phyloP scores from a whole-genome alignment of 2,888 invertebrate species.

The Priocnemis perturbator region DNA sequence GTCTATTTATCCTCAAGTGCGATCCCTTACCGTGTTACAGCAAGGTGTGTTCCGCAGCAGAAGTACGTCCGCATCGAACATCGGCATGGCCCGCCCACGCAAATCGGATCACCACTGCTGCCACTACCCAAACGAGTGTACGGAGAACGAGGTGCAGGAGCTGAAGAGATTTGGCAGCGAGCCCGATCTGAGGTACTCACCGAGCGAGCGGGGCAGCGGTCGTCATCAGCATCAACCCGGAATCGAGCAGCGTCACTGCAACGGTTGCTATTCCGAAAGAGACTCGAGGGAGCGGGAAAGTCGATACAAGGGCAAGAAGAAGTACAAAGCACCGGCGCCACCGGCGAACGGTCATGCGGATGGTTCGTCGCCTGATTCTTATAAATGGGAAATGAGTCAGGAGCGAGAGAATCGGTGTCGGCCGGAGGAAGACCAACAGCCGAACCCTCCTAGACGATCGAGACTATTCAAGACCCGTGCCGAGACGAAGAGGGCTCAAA shows the following conservation, averaged over 20 bases:
- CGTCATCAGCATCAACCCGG: conserved; percentile 12
- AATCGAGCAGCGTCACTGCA: conserved; percentile 51
- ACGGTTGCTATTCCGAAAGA: conserved; percentile 69
- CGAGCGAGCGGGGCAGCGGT: conserved; percentile 28
- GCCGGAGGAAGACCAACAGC: conserved; percentile 60
- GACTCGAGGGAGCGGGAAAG: conserved; percentile 75
- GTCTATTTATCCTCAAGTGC: no score
- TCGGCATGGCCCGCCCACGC: conserved; percentile 51
- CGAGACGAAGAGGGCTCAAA: conserved; percentile 79
- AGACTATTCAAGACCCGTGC: conserved; percentile 86
- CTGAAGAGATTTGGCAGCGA: conserved; percentile 84
- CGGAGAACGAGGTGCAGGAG: conserved; percentile 67
- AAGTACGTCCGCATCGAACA: conserved; percentile 62
- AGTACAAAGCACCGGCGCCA: conserved; percentile 86
- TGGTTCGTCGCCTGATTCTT: conserved; percentile 79
- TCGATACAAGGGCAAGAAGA: conserved; percentile 80
- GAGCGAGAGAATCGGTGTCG: conserved; percentile 71
- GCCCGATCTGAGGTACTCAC: conserved; percentile 80
- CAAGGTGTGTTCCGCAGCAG: conserved; percentile 62
- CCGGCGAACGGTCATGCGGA: conserved; percentile 73
- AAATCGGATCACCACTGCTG: conserved; percentile 55
- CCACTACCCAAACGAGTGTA: conserved; percentile 60
- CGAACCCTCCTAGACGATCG: conserved; percentile 77
- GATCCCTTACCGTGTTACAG: conserved; percentile 40
- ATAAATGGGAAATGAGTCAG: conserved; percentile 76